Conservation (phyloP, 2,888 invertebrate species). For the Thysanoteuthis rhombus region DNA sequence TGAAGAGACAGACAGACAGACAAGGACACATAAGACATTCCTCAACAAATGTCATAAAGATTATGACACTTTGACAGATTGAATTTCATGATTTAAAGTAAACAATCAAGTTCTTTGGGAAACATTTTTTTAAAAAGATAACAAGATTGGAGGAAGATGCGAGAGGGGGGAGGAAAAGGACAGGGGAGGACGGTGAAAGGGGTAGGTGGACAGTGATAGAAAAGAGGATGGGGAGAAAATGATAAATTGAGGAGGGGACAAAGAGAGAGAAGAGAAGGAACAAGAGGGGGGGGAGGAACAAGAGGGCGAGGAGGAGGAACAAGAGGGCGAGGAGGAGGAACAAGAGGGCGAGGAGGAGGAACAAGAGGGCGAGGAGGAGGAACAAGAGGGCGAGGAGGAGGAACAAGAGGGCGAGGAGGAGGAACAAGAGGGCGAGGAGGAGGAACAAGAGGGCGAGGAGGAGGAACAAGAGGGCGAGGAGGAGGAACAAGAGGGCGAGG, state of each 20-base stretch:
- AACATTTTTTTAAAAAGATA: too few species aligned
- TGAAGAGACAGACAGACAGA: too few species aligned
- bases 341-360: background rate
- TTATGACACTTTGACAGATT: too few species aligned
- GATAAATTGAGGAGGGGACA: background rate
- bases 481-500: background rate
- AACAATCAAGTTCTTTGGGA: too few species aligned
- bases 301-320: too few species aligned
- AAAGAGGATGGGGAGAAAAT: background rate
- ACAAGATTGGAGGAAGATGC: background rate
- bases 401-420: background rate
- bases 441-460: background rate
- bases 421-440: background rate
- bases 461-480: background rate
- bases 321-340: too few species aligned
- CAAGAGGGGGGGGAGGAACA: background rate
- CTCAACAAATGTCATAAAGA: too few species aligned
- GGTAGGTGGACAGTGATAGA: background rate
- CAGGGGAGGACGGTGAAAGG: background rate
- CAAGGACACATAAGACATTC: too few species aligned
- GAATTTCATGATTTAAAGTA: too few species aligned
- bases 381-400: background rate
- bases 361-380: background rate
- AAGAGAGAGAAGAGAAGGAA: background rate
- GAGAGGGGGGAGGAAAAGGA: background rate